These are phyloP conservation scores for Patiria pectinifera DNA, from an alignment of 53 echinoderm and acorn worm genomes.

Conservation along the genomic window DNA sequence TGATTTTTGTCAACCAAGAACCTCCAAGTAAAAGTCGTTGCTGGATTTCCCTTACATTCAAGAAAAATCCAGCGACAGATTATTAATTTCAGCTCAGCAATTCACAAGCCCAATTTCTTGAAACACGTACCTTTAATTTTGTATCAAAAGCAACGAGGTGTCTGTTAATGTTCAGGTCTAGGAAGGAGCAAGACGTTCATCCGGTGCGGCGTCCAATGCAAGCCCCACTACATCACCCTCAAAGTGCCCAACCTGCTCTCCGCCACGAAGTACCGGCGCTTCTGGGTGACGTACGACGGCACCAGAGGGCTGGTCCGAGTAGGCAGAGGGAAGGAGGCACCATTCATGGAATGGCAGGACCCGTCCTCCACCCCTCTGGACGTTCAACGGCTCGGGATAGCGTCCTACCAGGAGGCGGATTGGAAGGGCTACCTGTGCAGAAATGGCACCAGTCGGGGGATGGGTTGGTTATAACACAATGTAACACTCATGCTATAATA, in stretches of 20 bases:
- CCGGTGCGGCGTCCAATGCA: conserved; percentile 29
- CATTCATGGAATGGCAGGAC: conserved; percentile 55
- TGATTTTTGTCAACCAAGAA: too few species aligned
- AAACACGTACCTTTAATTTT: neutral
- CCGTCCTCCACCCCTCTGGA: conserved; percentile 45
- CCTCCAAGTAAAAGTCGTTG: too few species aligned
- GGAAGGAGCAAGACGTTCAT: conserved; percentile 47
- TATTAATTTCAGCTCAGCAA: too few species aligned
- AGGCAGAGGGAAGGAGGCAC: conserved; percentile 38
- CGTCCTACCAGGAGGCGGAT: conserved; percentile 42
- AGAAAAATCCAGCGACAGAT: too few species aligned
- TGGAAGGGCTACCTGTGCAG: conserved; percentile 58
- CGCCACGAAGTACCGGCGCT: conserved; percentile 24
- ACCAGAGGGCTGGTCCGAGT: conserved; percentile 31
- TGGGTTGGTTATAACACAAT: conserved; percentile 44
- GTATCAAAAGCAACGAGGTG: too few species aligned
- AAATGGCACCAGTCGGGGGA: neutral
- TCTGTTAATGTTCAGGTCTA: neutral
- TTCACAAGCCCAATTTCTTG: neutral
- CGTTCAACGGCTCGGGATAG: conserved; percentile 42
- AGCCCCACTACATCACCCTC: conserved; percentile 52
- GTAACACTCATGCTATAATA: neutral
- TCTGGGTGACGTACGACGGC: conserved; percentile 49
- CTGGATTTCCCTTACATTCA: too few species aligned
- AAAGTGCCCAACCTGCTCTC: neutral